phyloP scores from a whole-genome alignment of 2,113 vertebrate genomes.

The Pelecanoides urinatrix region DNA sequence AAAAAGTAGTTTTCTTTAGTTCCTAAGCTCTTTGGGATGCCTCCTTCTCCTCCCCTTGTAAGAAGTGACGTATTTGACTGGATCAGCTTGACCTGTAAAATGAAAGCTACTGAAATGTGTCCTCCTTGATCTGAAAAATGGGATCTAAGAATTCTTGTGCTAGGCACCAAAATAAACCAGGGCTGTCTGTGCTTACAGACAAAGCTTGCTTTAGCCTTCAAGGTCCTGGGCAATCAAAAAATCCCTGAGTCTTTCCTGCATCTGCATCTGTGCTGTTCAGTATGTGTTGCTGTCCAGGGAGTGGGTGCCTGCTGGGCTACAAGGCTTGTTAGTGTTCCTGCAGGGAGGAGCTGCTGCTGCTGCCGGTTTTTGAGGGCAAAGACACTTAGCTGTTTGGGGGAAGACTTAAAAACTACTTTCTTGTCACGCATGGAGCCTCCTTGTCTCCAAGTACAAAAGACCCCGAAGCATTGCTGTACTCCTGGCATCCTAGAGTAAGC shows the following conservation, averaged over 20 bases:
- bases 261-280: neutral
- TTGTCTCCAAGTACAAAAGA: neutral
- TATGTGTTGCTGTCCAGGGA: neutral
- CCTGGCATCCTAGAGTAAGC: neutral
- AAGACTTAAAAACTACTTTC: neutral
- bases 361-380: neutral
- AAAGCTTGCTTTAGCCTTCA: neutral
- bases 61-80: neutral
- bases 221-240: neutral
- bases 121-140: neutral
- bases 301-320: neutral
- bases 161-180: neutral
- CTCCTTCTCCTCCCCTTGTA: neutral
- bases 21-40: neutral
- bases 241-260: neutral
- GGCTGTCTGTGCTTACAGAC: neutral
- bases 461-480: neutral
- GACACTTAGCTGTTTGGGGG: neutral
- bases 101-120: neutral
- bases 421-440: neutral
- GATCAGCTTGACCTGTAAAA: neutral
- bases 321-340: neutral
- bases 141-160: neutral
- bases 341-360: slow-evolving; percentile 19
- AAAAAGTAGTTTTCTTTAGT: neutral